phyloP scores from a whole-genome alignment of 2,888 invertebrate species.

The Andrena marginata region DNA sequence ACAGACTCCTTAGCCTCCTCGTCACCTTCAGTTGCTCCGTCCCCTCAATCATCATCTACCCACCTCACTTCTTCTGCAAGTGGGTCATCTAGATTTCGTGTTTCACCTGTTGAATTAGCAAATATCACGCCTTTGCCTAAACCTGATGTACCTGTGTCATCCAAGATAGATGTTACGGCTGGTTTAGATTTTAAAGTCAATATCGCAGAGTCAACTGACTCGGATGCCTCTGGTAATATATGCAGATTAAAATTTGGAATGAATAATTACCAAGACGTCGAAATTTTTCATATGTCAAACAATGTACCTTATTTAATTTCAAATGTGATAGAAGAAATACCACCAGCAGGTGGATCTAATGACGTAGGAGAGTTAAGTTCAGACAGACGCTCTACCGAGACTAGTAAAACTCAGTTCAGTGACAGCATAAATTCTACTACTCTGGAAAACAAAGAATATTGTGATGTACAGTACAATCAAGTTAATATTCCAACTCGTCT shows the following conservation, averaged over 20 bases:
- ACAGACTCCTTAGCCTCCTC: conserved; percentile 83
- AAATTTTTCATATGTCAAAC: conserved; percentile 34
- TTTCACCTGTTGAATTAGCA: conserved; percentile 79
- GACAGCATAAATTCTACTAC: conserved; percentile 5
- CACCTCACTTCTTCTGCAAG: conserved; percentile 86
- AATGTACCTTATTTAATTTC: conserved; percentile 40
- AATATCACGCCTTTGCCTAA: conserved; percentile 78
- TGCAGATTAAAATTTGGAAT: conserved; percentile 60
- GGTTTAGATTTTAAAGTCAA: conserved; percentile 73
- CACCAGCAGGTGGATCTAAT: conserved; percentile 2
- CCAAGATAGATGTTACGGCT: conserved; percentile 71
- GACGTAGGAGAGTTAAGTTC: conserved; percentile 31
- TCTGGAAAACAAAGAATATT: conserved; percentile 17
- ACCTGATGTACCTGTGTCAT: conserved; percentile 84
- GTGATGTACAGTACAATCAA: conserved; percentile 24
- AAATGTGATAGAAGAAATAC: conserved; percentile 25
- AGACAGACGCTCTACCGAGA: conserved; percentile 19
- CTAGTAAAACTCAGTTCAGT: conserved; percentile 21
- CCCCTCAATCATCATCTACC: conserved; percentile 85
- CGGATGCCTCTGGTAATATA: conserved; percentile 70
- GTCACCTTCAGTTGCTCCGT: conserved; percentile 82
- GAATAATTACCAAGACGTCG: conserved; percentile 35
- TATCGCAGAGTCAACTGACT: conserved; percentile 58
- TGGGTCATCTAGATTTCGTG: conserved; percentile 77
- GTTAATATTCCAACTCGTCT: conserved; percentile 21